Evolutionary conservation across 2,888 invertebrate species (phyloP).

Genomic region (Chalcosyrphus nemorum): DNA sequence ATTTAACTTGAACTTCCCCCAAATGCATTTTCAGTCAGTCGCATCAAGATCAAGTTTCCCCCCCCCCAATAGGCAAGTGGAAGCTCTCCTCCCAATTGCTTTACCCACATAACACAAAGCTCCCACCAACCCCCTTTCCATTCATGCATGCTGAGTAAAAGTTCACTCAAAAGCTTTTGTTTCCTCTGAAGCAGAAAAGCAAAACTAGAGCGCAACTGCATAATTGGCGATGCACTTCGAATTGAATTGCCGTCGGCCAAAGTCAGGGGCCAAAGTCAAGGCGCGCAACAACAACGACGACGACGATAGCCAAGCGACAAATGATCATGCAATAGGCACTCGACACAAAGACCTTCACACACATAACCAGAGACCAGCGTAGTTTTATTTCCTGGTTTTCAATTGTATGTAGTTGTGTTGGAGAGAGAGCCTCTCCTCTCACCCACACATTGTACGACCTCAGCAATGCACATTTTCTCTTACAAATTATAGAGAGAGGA

Average conservation of each 20-base stretch:
- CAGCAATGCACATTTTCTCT: conserved; percentile 29
- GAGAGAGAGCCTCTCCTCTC: conserved; percentile 18
- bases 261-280: conserved; percentile 73
- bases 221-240: conserved; percentile 46
- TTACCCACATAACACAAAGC: background rate
- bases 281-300: conserved; percentile 40
- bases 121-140: background rate
- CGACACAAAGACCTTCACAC: conserved; percentile 72
- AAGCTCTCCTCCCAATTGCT: conserved; percentile 12
- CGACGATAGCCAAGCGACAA: conserved; percentile 31
- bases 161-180: conserved; percentile 58
- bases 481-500: conserved; percentile 4
- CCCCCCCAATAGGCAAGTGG: conserved; percentile 9
- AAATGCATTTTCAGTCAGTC: conserved; percentile 24
- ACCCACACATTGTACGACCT: conserved; percentile 1
- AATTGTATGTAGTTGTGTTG: conserved; percentile 5
- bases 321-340: conserved; percentile 71
- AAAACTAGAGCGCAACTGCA: conserved; percentile 71
- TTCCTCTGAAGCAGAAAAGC: background rate
- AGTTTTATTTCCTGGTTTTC: conserved; percentile 67
- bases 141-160: conserved; percentile 12
- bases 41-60: conserved; percentile 58
- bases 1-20: conserved; percentile 67
- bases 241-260: conserved; percentile 55
- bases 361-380: conserved; percentile 50